Percentiles rank a stretch among this genome's conserved stretches.
Evolutionary conservation across 2,888 invertebrate species (phyloP).

Genomic region (Belgica antarctica): DNA sequence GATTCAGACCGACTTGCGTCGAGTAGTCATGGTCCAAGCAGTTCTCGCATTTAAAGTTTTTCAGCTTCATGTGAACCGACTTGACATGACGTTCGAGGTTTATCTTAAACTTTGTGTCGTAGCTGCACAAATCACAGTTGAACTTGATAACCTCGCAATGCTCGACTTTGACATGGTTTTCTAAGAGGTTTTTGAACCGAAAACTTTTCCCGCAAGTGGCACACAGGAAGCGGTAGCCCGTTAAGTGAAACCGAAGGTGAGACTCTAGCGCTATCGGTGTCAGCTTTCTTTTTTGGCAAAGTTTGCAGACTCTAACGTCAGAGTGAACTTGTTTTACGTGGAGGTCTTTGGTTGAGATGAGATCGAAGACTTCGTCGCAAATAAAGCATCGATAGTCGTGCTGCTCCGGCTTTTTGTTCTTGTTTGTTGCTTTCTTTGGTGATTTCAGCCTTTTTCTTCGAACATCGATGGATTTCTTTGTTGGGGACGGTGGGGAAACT

Average conservation of each 20-base stretch:
- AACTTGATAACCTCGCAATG: background rate
- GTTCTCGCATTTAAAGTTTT: background rate
- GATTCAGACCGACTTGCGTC: background rate
- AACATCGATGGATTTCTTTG: background rate
- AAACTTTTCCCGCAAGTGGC: background rate
- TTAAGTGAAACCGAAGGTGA: background rate
- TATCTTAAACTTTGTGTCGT: background rate
- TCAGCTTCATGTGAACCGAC: background rate
- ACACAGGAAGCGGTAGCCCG: background rate
- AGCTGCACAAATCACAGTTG: background rate
- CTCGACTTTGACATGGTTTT: background rate
- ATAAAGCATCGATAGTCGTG: slow-evolving; percentile 11
- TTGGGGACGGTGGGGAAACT: too few relatives aligned
- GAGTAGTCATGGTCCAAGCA: background rate
- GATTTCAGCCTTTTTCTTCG: background rate
- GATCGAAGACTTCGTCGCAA: background rate
- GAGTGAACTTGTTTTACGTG: background rate
- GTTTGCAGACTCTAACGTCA: background rate
- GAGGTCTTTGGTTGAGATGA: background rate
- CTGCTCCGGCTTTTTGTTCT: background rate
- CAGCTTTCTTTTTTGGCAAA: background rate
- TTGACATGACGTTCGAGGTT: slow-evolving; percentile 1
- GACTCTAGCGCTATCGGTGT: background rate
- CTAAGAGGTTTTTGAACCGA: background rate
- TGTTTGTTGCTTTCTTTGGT: background rate